A percentile compares a stretch with the other conserved stretches of the same genome.
These are phyloP conservation scores for Anguilla megastoma DNA, from an alignment of 2,797 vertebrate genomes.

Conservation along the genomic window DNA sequence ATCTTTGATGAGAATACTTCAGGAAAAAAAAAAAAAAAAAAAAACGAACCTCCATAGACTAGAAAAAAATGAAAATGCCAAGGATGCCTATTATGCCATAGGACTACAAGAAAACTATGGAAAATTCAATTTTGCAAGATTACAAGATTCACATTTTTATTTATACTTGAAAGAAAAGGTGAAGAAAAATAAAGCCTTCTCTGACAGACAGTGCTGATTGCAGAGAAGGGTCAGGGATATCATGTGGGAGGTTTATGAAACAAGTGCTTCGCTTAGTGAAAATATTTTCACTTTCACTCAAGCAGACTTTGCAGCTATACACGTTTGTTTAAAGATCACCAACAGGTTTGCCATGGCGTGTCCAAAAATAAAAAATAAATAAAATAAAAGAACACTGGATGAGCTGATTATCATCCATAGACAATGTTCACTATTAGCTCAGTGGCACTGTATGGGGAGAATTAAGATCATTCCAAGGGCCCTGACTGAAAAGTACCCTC, in stretches of 20 bases:
- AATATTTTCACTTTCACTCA: slow-evolving; percentile 30
- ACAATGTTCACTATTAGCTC: neutral
- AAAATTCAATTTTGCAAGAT: neutral
- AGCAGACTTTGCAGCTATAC: neutral
- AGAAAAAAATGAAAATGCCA: neutral
- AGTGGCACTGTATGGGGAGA: neutral
- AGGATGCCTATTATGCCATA: neutral
- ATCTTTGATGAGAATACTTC: no score
- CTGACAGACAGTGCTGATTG: slow-evolving; percentile 3
- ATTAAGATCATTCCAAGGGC: neutral
- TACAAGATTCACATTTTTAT: neutral
- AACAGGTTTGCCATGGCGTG: neutral
- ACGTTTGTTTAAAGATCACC: slow-evolving; percentile 14
- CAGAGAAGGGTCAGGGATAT: neutral
- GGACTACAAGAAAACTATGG: neutral
- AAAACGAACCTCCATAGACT: no score
- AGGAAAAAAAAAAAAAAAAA: no score
- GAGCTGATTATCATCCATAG: neutral
- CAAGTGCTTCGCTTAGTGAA: slow-evolving; percentile 20
- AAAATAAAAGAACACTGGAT: neutral
- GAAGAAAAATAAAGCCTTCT: neutral
- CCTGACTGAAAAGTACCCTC: neutral
- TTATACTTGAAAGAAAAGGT: neutral
- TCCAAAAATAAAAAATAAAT: neutral
- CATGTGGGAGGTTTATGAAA: slow-evolving; percentile 31